These are phyloP conservation scores for Plecotus auritus DNA, from an alignment of 2,113 vertebrate species.

Conservation along the genomic window DNA sequence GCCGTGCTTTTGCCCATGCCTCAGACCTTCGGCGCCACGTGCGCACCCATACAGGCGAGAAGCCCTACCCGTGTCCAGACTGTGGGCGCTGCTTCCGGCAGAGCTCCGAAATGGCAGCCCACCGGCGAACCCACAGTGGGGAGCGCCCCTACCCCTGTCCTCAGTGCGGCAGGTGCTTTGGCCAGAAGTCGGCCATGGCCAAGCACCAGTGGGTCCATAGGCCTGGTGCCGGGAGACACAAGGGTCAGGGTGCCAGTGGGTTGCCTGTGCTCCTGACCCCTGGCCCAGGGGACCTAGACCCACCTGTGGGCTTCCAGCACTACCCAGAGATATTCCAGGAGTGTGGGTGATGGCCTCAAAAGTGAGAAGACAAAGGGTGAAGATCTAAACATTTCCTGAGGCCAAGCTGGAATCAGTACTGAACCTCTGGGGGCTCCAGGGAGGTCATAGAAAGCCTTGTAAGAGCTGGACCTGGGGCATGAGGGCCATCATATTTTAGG, in stretches of 20 bases:
- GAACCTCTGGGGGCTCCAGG: background rate
- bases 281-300: constrained; percentile 19
- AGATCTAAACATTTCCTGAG: background rate
- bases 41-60: constrained; percentile 71
- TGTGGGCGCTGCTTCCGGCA: constrained; percentile 83
- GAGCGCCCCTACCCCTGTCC: constrained; percentile 78
- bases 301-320: constrained; percentile 65
- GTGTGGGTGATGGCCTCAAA: constrained; percentile 45
- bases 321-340: constrained; percentile 74
- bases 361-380: background rate
- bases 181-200: constrained; percentile 78
- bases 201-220: constrained; percentile 82
- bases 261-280: background rate
- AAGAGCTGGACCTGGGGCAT: background rate
- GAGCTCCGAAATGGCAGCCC: constrained; percentile 81
- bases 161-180: constrained; percentile 80
- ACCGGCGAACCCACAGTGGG: constrained; percentile 76
- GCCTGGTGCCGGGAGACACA: background rate
- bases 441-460: background rate
- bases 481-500: background rate
- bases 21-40: constrained; percentile 75
- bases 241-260: background rate
- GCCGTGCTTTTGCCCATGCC: constrained; percentile 67
- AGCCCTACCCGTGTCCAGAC: constrained; percentile 77
- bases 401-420: background rate